Base-by-base conservation (phyloP, 2,113 vertebrate genomes). In the Vanacampus margaritifer region DNA sequence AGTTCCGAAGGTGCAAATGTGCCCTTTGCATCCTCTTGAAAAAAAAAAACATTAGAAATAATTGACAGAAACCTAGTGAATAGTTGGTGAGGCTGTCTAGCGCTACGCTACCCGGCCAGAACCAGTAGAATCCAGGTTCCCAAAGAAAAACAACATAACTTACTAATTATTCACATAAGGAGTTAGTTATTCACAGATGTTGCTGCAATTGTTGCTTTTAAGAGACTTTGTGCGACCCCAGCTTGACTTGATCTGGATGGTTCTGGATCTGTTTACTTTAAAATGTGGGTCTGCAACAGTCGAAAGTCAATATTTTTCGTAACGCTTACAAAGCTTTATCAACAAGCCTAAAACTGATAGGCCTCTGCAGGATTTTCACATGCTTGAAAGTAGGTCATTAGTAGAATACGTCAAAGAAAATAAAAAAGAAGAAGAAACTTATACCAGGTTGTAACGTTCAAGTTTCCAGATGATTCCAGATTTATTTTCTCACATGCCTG, bases 51-150 rank as follows among this genome's bases (percentile, higher is more conserved):
- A 60, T 50, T 60, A 69, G 59, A 79, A 86, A 82, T 80, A 41
- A 79, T 79, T 73, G 66, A 83, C 83, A 63, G 63, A 63, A 70
- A 65, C 61, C 61, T 69, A 71, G 50, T 65, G 70, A 85, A 89
- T 59, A 56, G 14, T 71, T 66, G 9, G 69, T 73, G n/a, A 37
- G 16, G 14, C 74, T 78, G 16, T 76, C 73, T 75, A 63, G 58
- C 41, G 78, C 76, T 68, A 9, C 8, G 17, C 36, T n/a, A n/a
- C 21, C 7, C 48, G 9, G n/a, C 48, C 57, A 67, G 59, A 86
- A 74, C 7, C 21, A 72, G 76, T 78, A 82, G 80, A 85, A 65
- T 9, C 0, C 64, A 69, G 68, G 35, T 39, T 36, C 21, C 16
- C 57, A 19, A 54, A 35, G 73, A 63, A 16, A 21, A 24, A 65